Conservation (phyloP, 1,140 invertebrate genomes). For the Aporrectodea caliginosa region DNA sequence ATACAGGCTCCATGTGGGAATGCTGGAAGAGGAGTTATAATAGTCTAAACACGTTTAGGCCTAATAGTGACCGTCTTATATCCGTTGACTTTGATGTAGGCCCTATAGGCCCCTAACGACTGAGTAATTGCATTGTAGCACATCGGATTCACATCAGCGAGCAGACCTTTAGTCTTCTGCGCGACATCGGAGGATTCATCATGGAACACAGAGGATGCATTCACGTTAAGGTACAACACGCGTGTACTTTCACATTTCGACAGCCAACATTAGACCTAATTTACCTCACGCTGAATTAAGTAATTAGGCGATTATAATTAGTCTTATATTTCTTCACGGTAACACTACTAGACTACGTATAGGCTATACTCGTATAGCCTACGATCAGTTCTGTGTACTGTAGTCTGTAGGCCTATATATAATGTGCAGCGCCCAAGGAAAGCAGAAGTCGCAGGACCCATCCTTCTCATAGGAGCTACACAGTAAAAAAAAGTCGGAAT, state of each 20-base stretch:
- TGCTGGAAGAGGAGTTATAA: too few species aligned
- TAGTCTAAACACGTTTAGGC: too few species aligned
- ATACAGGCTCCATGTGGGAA: too few species aligned
- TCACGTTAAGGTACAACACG: conserved; percentile 63
- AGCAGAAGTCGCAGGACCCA: not conserved
- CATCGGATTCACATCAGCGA: conserved; percentile 35
- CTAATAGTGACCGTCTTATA: too few species aligned
- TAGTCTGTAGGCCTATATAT: not conserved
- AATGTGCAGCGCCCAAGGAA: not conserved
- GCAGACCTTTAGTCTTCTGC: conserved; percentile 66
- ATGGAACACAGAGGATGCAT: conserved; percentile 73
- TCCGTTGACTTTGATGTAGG: too few species aligned
- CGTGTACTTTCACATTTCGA: not conserved
- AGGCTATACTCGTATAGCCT: not conserved
- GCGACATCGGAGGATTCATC: conserved; percentile 70
- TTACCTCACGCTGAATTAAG: not conserved
- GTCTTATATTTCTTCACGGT: not conserved
- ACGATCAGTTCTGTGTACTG: not conserved
- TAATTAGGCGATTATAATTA: not conserved
- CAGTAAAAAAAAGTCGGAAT: not conserved
- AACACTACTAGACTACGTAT: too few species aligned
- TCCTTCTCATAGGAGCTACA: not conserved
- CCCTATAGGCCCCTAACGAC: too few species aligned
- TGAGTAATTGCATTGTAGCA: conserved; percentile 25
- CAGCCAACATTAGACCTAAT: not conserved